Base-by-base conservation (phyloP, 2,113 vertebrate genomes). In the human (Homo sapiens) region DNA sequence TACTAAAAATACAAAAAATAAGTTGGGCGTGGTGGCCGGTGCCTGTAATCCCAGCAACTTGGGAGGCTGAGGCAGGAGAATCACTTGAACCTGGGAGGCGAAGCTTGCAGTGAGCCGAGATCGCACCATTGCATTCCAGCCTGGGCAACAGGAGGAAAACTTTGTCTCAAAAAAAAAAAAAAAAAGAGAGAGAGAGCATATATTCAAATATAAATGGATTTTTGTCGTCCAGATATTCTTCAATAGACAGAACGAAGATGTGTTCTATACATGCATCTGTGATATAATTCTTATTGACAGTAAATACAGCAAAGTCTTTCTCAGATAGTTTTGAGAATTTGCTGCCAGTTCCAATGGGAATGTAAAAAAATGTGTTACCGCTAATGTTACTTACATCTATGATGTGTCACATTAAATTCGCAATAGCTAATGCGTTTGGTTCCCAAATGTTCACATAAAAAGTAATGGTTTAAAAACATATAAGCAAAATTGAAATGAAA, bases 341-440 rank as follows among this genome's bases (percentile, higher is more conserved):
- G 35, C 81, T 91, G 82, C 70, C 97, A 94, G 95, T 94, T 88
- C 93, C 97, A 97, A 27, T 75, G 76, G 25, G 93, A 97, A 94
- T 90, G 90, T 64, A 81, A 98, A 98, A 75, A 98, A 90, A 35
- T 92, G 84, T 88, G 86, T 96, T 76, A 93, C n/a, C 70, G 57
- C 16, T 91, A 92, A 97, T 8, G 5, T 78, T 95, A 76, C 97
- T 98, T 97, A 87, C 52, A 98, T 97, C 97, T 98, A 96, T 57
- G 90, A n/a, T 8, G 8, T 93, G 93, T 94, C 6, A 0, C 23
- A 96, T 98, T 79, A 91, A 98, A 98, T 98, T 95, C 98, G 45
- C 16, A 88, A 72, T 59, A 98, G 38, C 87, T 16, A 97, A 82
- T 97, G 45, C 97, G 57, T 89, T 98, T 81, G 0, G 35, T 90